Percentiles rank a stretch among this genome's conserved stretches.
phyloP scores from a whole-genome alignment of 2,797 vertebrate species.

The Pseudochaenichthys georgianus region DNA sequence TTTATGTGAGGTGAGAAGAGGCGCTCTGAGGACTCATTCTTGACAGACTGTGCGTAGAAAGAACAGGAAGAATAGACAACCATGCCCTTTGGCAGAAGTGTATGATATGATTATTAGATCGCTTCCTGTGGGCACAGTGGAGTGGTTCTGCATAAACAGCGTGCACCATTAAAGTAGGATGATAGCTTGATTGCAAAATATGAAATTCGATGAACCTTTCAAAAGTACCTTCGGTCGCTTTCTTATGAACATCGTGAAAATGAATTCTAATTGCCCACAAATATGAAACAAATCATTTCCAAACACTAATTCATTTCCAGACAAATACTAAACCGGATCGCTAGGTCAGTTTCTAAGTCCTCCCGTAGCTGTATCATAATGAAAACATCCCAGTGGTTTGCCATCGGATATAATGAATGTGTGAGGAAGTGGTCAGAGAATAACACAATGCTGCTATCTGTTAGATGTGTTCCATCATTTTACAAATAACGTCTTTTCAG shows the following conservation, averaged over 20 bases:
- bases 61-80: constrained; percentile 28
- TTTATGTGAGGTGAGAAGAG: constrained; percentile 20
- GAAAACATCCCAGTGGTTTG: background rate
- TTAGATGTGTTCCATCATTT: too few species aligned
- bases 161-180: background rate
- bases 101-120: background rate
- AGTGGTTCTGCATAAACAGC: background rate
- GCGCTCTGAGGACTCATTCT: background rate
- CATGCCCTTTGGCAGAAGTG: constrained; percentile 21
- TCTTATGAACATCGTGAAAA: background rate
- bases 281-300: background rate
- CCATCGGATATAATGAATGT: too few species aligned
- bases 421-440: too few species aligned
- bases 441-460: too few species aligned
- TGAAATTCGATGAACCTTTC: constrained; percentile 1
- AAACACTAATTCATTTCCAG: background rate
- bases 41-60: constrained; percentile 28
- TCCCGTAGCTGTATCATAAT: constrained; percentile 1
- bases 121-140: constrained; percentile 4
- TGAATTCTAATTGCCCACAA: background rate
- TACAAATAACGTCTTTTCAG: too few species aligned
- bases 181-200: background rate
- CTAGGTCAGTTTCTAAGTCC: background rate
- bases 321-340: background rate
- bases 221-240: background rate